Evolutionary conservation across 2,888 invertebrate genomes (phyloP).

Genomic region (Caenorhabditis sinica): DNA sequence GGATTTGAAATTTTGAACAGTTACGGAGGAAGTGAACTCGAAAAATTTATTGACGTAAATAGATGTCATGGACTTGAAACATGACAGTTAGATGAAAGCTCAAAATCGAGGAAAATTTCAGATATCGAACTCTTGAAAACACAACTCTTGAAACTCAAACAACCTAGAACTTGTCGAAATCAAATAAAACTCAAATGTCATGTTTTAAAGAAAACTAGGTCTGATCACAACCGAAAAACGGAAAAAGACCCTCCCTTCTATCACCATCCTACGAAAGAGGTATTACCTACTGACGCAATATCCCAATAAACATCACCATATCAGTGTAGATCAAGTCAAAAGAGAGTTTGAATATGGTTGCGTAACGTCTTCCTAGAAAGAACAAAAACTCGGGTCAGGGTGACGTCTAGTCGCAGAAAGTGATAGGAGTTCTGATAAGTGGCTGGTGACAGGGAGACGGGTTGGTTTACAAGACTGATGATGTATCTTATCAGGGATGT

Average conservation of each 20-base stretch:
- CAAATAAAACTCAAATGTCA: no score
- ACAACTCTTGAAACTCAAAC: no score
- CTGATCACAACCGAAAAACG: not conserved
- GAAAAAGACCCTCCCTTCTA: not conserved
- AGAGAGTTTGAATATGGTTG: constrained; percentile 46
- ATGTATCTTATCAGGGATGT: constrained; percentile 45
- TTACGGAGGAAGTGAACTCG: not conserved
- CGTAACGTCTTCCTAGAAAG: constrained; percentile 51
- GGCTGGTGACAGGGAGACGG: no score
- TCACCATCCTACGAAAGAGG: not conserved
- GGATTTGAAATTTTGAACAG: not conserved
- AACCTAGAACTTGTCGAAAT: no score
- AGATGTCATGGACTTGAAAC: no score
- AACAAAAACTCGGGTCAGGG: constrained; percentile 2
- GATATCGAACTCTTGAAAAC: no score
- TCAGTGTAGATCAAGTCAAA: not conserved
- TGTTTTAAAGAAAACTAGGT: no score
- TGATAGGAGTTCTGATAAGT: constrained; percentile 48
- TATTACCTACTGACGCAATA: constrained; percentile 36
- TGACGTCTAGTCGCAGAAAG: constrained; percentile 19
- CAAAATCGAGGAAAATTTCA: no score
- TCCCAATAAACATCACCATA: not conserved
- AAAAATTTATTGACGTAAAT: no score
- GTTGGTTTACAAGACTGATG: not conserved
- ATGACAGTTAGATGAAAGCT: no score